Conservation (phyloP, 1,140 invertebrate genomes). For the Ericerus pela region DNA sequence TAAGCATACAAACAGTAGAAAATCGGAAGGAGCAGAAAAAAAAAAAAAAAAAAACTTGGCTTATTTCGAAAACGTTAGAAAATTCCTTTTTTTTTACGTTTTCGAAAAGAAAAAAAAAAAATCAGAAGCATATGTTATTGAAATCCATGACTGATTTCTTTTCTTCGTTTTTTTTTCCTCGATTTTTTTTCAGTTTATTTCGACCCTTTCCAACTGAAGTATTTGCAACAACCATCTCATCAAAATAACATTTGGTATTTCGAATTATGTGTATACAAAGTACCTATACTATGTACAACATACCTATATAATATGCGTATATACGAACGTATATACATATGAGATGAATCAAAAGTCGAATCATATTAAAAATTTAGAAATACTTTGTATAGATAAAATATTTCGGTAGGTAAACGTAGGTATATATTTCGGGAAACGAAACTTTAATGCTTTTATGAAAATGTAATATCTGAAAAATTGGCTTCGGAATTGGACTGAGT, state of each 20-base stretch:
- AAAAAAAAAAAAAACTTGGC: slow-evolving; percentile 4
- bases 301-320: no score
- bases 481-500: slow-evolving; percentile 4
- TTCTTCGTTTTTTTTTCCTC: neutral
- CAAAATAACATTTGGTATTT: slow-evolving; percentile 12
- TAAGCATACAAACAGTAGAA: neutral
- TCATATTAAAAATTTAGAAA: slow-evolving; percentile 7
- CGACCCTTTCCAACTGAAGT: neutral
- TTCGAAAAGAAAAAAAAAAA: neutral
- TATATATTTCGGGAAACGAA: slow-evolving; percentile 4
- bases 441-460: slow-evolving; percentile 3
- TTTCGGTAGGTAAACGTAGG: no score
- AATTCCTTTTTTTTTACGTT: neutral
- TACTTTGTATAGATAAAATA: slow-evolving; percentile 10
- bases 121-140: neutral
- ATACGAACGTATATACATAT: no score
- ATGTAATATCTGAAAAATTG: slow-evolving; percentile 11
- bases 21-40: no score
- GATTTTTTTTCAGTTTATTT: neutral
- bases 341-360: no score
- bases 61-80: slow-evolving; percentile 1
- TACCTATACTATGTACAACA: no score
- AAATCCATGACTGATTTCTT: slow-evolving; percentile 10
- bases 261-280: neutral
- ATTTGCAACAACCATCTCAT: slow-evolving; percentile 6